Percentiles rank a stretch among this genome's conserved stretches.
Evolutionary conservation across 2,888 invertebrate genomes (phyloP).

Genomic region (Spisula subtruncata): DNA sequence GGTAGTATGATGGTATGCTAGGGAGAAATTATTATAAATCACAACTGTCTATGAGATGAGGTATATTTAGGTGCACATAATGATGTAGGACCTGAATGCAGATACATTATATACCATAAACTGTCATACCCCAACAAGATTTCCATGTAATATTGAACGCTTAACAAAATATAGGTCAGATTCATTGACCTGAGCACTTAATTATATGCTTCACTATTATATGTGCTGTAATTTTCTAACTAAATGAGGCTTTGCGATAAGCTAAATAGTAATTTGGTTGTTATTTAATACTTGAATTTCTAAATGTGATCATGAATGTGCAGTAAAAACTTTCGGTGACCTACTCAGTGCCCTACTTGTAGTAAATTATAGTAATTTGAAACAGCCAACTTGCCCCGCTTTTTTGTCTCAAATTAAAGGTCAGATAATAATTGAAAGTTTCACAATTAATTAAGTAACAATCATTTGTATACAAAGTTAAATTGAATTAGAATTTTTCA

Average conservation of each 20-base stretch:
- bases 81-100: neutral
- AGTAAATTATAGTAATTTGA: neutral
- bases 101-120: neutral
- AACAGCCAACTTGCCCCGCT: neutral
- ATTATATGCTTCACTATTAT: neutral
- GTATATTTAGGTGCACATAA: neutral
- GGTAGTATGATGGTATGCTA: neutral
- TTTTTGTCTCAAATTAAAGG: neutral
- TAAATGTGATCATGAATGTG: neutral
- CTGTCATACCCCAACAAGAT: neutral
- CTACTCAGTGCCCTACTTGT: neutral
- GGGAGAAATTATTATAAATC: neutral
- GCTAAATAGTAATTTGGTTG: neutral
- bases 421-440: neutral
- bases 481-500: too few relatives aligned
- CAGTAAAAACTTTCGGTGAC: neutral
- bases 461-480: neutral
- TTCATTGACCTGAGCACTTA: neutral
- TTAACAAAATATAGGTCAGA: conserved; percentile 17
- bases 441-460: neutral
- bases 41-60: neutral
- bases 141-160: neutral
- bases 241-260: conserved; percentile 13
- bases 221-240: neutral
- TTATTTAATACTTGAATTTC: neutral